Conservation (phyloP, 2,797 vertebrate species). For the Threskiornis aethiopicus region DNA sequence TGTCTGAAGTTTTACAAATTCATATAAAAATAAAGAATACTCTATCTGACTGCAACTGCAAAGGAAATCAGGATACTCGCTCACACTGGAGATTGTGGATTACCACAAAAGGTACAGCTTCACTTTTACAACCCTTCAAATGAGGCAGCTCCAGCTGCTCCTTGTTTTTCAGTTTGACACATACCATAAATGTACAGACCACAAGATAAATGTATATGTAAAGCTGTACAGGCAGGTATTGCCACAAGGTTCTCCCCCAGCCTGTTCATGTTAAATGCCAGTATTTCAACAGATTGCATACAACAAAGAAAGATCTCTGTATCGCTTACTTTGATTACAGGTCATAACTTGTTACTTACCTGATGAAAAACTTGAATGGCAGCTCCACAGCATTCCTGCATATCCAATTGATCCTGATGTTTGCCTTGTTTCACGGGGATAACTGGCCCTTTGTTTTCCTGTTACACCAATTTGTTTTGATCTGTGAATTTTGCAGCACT, state of each 20-base stretch:
- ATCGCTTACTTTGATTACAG: background rate
- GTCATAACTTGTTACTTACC: slow-evolving; percentile 9
- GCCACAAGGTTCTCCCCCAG: background rate
- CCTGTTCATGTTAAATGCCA: background rate
- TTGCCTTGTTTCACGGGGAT: background rate
- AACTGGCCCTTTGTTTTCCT: background rate
- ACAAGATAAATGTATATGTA: background rate
- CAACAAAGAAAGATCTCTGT: background rate
- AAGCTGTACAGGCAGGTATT: slow-evolving; percentile 21
- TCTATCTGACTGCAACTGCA: background rate
- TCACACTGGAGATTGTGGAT: rapidly evolving
- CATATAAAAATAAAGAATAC: background rate
- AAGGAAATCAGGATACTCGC: background rate
- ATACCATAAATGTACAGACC: background rate
- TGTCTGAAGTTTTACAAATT: background rate
- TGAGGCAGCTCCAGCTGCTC: background rate
- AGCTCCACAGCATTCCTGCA: background rate
- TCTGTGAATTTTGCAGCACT: background rate
- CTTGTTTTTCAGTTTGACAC: background rate
- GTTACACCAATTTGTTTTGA: background rate
- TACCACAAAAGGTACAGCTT: background rate
- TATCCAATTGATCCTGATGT: background rate
- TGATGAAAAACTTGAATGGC: background rate
- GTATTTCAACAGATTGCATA: background rate
- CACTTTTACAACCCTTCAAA: background rate